phyloP scores from a whole-genome alignment of 2,888 invertebrate genomes.

The Andrena praecox region DNA sequence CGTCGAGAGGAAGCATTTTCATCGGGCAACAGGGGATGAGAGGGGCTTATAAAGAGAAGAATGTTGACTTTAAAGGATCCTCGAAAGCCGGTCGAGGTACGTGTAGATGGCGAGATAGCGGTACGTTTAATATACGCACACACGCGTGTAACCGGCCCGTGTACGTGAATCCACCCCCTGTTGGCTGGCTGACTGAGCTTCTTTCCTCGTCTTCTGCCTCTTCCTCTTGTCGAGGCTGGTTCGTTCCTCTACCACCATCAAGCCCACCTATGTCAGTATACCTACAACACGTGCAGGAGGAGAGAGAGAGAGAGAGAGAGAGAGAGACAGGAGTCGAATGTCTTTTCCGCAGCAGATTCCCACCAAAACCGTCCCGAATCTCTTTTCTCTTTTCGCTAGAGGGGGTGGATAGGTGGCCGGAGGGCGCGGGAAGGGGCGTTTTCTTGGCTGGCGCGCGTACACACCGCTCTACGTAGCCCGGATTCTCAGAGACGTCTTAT shows the following conservation, averaged over 20 bases:
- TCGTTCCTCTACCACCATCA: not conserved
- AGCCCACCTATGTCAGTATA: not conserved
- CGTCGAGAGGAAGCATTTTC: slow-evolving; percentile 36
- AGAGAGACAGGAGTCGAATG: slow-evolving; percentile 10
- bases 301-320: too few relatives aligned
- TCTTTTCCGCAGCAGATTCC: slow-evolving; percentile 40
- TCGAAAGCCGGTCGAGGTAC: slow-evolving; percentile 20
- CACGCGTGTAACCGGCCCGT: slow-evolving; percentile 24
- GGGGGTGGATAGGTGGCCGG: not conserved
- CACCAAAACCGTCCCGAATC: slow-evolving; percentile 39
- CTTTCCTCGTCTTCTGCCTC: slow-evolving; percentile 9
- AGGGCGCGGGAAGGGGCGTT: not conserved
- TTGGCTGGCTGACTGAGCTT: not conserved
- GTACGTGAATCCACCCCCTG: slow-evolving; percentile 28
- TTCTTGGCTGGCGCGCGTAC: slow-evolving; percentile 14
- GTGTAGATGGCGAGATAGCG: slow-evolving; percentile 59
- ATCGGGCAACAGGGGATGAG: slow-evolving; percentile 19
- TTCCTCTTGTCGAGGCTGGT: slow-evolving; percentile 2
- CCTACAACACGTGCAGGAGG: not conserved
- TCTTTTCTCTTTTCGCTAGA: slow-evolving; percentile 14
- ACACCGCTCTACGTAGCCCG: slow-evolving; percentile 27
- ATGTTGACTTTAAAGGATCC: slow-evolving; percentile 65
- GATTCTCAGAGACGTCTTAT: slow-evolving; percentile 62
- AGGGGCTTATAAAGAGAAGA: slow-evolving; percentile 42
- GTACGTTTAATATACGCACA: slow-evolving; percentile 63